Conservation (phyloP, 53 echinoderm and acorn worm species). For the Paelopatides confundens region DNA sequence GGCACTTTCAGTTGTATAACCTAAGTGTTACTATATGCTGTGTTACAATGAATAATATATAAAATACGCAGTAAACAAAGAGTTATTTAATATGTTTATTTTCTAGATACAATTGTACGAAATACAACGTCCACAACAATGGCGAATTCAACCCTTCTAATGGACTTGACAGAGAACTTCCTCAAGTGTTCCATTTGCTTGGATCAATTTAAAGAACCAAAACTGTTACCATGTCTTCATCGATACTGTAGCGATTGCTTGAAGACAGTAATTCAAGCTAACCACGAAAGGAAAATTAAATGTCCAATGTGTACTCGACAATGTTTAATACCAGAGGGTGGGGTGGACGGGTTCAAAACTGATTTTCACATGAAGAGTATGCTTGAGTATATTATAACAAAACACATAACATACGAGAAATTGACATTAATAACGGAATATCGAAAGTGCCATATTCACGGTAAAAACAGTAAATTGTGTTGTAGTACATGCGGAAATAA, state of each 20-base stretch:
- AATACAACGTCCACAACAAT: too few species aligned
- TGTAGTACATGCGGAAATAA: background rate
- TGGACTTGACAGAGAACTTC: background rate
- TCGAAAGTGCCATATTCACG: background rate
- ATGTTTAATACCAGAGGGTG: background rate
- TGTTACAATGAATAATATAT: too few species aligned
- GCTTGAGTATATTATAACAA: background rate
- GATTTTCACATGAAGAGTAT: slow-evolving; percentile 25
- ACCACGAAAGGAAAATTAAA: background rate
- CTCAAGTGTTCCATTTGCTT: background rate
- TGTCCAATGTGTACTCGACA: background rate
- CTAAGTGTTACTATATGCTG: too few species aligned
- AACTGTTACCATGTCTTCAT: slow-evolving; percentile 4
- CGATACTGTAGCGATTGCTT: slow-evolving; percentile 16
- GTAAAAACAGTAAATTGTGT: background rate
- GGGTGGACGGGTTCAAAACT: slow-evolving; percentile 16
- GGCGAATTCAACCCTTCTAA: background rate
- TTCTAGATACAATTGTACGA: too few species aligned
- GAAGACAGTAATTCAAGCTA: background rate
- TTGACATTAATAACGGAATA: background rate
- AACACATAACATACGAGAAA: background rate
- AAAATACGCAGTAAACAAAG: too few species aligned
- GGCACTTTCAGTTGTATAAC: too few species aligned
- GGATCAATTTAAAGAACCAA: slow-evolving; percentile 1
- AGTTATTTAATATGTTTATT: too few species aligned